Evolutionary conservation across 1,140 invertebrate genomes (phyloP).

Genomic region (Arion vulgaris): DNA sequence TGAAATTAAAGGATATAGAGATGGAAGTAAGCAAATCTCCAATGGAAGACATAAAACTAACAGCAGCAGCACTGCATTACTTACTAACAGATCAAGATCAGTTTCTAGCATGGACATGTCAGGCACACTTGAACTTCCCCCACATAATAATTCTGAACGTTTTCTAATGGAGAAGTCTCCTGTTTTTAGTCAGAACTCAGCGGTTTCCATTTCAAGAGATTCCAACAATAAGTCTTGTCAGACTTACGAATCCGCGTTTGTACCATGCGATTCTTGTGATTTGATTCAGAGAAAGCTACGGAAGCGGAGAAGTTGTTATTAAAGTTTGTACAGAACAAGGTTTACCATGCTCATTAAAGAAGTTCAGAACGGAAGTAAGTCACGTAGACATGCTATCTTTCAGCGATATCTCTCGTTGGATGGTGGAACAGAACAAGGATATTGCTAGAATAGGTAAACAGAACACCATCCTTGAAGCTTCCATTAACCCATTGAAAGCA

Average conservation of each 20-base stretch:
- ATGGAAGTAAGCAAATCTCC: slow-evolving; percentile 48
- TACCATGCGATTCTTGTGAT: slow-evolving; percentile 69
- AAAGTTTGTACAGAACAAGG: slow-evolving; percentile 64
- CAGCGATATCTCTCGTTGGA: slow-evolving; percentile 67
- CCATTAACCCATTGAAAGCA: slow-evolving; percentile 60
- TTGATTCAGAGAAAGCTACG: slow-evolving; percentile 65
- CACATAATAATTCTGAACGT: slow-evolving; percentile 50
- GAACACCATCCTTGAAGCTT: slow-evolving; percentile 53
- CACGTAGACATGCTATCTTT: slow-evolving; percentile 64
- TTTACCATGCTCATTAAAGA: slow-evolving; percentile 64
- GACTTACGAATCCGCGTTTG: slow-evolving; percentile 69
- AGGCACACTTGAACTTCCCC: slow-evolving; percentile 52
- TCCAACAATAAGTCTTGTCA: slow-evolving; percentile 66
- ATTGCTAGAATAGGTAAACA: slow-evolving; percentile 64
- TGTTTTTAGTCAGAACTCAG: background rate
- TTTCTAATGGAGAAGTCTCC: slow-evolving; percentile 25
- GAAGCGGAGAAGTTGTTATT: slow-evolving; percentile 58
- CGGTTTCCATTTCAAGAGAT: slow-evolving; percentile 52
- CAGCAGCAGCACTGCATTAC: background rate
- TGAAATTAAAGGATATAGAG: slow-evolving; percentile 59
- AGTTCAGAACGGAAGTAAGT: slow-evolving; percentile 57
- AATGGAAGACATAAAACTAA: slow-evolving; percentile 32
- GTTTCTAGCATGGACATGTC: slow-evolving; percentile 29
- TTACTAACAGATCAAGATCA: background rate
- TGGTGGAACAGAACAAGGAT: slow-evolving; percentile 68